phyloP scores from a whole-genome alignment of 2,888 invertebrate genomes.

The Meteorus colon region DNA sequence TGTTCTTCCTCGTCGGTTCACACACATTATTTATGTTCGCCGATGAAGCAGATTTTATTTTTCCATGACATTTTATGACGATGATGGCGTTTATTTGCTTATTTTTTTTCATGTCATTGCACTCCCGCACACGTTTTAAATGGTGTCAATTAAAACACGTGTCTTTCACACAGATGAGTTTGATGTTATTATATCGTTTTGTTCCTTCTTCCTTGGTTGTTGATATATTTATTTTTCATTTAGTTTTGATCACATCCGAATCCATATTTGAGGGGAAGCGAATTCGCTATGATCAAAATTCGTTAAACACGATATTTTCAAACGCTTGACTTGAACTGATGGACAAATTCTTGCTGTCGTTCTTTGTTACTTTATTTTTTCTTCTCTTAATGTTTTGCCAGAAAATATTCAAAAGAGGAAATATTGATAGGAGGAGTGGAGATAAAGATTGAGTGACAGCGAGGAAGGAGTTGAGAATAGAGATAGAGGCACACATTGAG shows the following conservation, averaged over 20 bases:
- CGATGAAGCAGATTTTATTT: background rate
- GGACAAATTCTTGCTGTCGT: constrained; percentile 33
- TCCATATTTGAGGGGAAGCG: constrained; percentile 37
- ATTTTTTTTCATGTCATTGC: constrained; percentile 9
- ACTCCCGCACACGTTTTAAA: constrained; percentile 5
- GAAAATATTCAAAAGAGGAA: background rate
- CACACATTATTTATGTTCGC: background rate
- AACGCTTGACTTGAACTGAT: constrained; percentile 42
- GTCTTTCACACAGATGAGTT: background rate
- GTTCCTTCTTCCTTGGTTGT: constrained; percentile 17
- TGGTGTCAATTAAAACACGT: background rate
- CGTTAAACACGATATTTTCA: background rate
- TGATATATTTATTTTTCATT: constrained; percentile 18
- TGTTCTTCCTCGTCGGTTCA: constrained; percentile 24
- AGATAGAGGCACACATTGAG: background rate
- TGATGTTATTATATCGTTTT: background rate
- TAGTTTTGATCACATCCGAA: constrained; percentile 21
- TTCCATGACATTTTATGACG: constrained; percentile 4
- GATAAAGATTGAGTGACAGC: constrained; percentile 23
- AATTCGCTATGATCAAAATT: constrained; percentile 25
- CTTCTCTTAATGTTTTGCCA: background rate
- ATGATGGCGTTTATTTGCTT: background rate
- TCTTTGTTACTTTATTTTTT: constrained; percentile 41
- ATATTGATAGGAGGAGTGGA: background rate
- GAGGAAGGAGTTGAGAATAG: background rate